A percentile compares a stretch with the other conserved stretches of the same genome.
phyloP scores from a whole-genome alignment of 92 coral and sea anemone genomes.

The Umimayanthus chanpuru region DNA sequence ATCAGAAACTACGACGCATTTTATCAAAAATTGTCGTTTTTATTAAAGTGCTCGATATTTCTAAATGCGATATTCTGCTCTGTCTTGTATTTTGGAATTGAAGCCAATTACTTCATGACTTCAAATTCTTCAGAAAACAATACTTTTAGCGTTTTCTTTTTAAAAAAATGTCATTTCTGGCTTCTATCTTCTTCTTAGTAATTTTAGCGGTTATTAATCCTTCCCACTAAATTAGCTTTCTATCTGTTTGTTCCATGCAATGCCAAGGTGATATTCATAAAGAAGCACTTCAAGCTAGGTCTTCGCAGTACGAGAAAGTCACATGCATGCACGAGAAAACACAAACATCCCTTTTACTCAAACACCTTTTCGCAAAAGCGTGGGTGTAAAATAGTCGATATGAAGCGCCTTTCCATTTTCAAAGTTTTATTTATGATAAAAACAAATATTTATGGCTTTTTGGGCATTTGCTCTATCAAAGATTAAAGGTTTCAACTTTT shows the following conservation, averaged over 20 bases:
- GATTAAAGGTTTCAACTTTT: too few species aligned
- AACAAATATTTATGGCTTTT: not conserved
- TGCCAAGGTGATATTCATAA: not conserved
- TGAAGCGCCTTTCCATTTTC: not conserved
- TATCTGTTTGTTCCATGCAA: not conserved
- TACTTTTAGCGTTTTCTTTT: not conserved
- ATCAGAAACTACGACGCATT: not conserved
- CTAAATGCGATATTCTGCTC: not conserved
- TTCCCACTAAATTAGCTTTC: not conserved
- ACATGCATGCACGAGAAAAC: too few species aligned
- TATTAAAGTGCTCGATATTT: too few species aligned
- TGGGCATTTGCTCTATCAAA: not conserved
- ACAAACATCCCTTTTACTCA: not conserved
- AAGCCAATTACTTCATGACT: not conserved
- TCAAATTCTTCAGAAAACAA: too few species aligned
- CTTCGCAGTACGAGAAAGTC: not conserved
- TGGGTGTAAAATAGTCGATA: not conserved
- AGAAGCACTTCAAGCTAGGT: not conserved
- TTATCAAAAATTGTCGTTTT: not conserved
- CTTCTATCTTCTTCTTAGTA: not conserved
- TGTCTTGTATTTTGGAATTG: not conserved
- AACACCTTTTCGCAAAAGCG: not conserved
- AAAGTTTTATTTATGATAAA: too few species aligned
- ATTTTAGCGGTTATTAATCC: not conserved
- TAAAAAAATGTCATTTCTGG: not conserved